Conservation (phyloP, 2,113 vertebrate genomes). For the Tauraco erythrolophus region DNA sequence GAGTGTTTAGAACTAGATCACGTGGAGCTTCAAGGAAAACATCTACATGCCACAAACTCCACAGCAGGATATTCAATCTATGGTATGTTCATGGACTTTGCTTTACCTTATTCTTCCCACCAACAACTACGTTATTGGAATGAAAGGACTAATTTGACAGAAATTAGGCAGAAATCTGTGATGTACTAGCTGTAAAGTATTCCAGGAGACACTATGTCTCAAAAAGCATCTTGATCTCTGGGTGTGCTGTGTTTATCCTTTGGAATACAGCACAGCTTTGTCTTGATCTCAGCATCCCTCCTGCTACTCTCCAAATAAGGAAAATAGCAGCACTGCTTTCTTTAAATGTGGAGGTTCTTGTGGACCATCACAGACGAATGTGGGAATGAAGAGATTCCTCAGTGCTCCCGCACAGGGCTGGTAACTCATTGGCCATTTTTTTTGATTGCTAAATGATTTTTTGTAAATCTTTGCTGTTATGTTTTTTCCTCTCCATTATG, state of each 20-base stretch:
- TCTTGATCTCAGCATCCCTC: neutral
- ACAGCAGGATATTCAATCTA: constrained; percentile 95
- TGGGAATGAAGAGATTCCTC: neutral
- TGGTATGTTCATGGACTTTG: constrained; percentile 73
- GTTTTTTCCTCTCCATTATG: neutral
- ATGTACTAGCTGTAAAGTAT: neutral
- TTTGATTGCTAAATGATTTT: neutral
- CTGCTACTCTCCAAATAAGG: neutral
- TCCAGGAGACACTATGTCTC: neutral
- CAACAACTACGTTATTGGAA: neutral
- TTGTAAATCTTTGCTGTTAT: neutral
- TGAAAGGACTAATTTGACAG: neutral
- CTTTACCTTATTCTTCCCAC: neutral
- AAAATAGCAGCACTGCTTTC: neutral
- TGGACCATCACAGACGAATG: rapidly evolving
- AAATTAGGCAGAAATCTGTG: neutral
- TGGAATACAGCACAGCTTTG: neutral
- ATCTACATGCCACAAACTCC: constrained; percentile 94
- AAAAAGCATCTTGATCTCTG: neutral
- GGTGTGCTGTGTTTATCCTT: neutral
- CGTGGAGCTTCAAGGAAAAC: constrained; percentile 83
- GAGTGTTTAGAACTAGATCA: constrained; percentile 89
- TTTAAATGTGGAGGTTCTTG: neutral
- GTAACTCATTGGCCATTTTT: neutral
- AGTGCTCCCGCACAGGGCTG: neutral